These are phyloP conservation scores for Melierax canorus DNA, from an alignment of 2,113 vertebrate species.

Conservation along the genomic window DNA sequence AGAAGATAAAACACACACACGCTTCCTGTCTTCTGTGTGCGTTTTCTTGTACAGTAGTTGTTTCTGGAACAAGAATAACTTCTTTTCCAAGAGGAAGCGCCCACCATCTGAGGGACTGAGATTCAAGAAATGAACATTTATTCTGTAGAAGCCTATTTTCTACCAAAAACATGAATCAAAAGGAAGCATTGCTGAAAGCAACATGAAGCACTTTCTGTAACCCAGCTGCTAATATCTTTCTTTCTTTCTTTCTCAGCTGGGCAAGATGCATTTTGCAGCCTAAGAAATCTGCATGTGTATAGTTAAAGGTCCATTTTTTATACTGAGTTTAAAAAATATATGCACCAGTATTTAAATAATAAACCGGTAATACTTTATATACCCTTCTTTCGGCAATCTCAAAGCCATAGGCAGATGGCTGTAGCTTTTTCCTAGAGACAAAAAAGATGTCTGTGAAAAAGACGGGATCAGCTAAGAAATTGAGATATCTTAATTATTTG, in stretches of 20 bases:
- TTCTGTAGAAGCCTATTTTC: not conserved
- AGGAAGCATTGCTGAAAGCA: not conserved
- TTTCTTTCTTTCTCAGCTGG: not conserved
- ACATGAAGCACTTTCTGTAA: not conserved
- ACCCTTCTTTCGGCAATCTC: not conserved
- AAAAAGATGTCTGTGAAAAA: not conserved
- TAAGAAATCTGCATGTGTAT: not conserved
- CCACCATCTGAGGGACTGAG: slow-evolving; percentile 47
- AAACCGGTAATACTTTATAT: not conserved
- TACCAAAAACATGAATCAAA: slow-evolving; percentile 26
- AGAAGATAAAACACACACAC: slow-evolving; percentile 57
- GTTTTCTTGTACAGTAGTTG: slow-evolving; percentile 47
- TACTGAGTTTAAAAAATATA: not conserved
- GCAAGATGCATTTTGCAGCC: slow-evolving; percentile 2
- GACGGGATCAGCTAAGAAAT: not conserved
- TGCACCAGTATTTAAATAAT: not conserved
- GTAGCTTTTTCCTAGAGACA: not conserved
- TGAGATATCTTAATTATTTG: not conserved
- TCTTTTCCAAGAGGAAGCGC: slow-evolving; percentile 51
- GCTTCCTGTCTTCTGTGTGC: slow-evolving; percentile 54
- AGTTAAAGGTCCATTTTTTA: not conserved
- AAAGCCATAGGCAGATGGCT: not conserved
- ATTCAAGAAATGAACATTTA: not conserved
- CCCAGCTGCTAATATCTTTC: not conserved
- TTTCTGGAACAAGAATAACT: slow-evolving; percentile 60